A percentile compares a stretch with the other conserved stretches of the same genome.
Conservation (phyloP, 2,113 vertebrate genomes). For the Sardina pilchardus region DNA sequence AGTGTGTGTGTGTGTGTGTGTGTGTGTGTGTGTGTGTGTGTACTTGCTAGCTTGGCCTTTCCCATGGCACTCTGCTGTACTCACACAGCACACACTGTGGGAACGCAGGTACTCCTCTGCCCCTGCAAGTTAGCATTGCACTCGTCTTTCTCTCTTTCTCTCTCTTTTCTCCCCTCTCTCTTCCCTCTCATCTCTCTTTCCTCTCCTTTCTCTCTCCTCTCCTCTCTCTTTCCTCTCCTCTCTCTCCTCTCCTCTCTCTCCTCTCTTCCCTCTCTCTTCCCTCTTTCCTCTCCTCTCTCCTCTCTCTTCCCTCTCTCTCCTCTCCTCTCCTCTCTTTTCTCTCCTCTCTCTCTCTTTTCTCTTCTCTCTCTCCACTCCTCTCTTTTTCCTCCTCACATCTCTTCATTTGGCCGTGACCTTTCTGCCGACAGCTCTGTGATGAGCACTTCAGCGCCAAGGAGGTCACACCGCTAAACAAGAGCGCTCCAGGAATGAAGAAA, state of each 20-base stretch:
- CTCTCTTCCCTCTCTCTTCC: not conserved
- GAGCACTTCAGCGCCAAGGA: not conserved
- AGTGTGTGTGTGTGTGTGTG: no score
- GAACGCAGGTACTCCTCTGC: not conserved
- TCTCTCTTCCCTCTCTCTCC: not conserved
- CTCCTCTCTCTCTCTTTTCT: not conserved
- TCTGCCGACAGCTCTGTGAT: conserved; percentile 1
- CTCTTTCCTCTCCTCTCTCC: not conserved
- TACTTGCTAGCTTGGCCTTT: not conserved
- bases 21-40: no score
- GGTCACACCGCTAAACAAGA: not conserved
- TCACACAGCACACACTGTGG: not conserved
- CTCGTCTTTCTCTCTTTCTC: not conserved
- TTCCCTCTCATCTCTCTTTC: no score
- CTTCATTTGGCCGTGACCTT: conserved; percentile 9
- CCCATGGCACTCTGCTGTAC: not conserved
- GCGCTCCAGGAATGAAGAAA: not conserved
- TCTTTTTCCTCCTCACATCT: not conserved
- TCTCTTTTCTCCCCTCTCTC: no score
- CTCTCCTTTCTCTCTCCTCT: not conserved
- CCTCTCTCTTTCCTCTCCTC: not conserved
- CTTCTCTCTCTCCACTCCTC: not conserved
- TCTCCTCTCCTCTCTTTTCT: not conserved
- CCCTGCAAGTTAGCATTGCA: not conserved
- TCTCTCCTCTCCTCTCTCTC: not conserved